These are phyloP conservation scores for Sternotherus odoratus DNA, from an alignment of 2,797 vertebrate species.

Conservation along the genomic window DNA sequence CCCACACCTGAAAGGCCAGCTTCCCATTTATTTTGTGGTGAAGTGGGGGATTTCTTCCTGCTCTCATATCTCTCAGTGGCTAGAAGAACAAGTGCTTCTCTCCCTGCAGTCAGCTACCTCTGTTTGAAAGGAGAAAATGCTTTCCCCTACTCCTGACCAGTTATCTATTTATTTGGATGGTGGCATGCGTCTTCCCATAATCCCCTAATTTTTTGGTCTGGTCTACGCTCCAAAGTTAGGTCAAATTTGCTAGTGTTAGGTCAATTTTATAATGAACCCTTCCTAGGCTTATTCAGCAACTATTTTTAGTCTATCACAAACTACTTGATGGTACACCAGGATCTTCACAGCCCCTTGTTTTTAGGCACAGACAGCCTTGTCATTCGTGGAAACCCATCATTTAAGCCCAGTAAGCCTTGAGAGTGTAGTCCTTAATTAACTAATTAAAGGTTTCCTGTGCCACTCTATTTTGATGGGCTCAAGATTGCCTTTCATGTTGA, in stretches of 20 bases:
- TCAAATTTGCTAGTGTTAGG: no score
- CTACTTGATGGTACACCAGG: background rate
- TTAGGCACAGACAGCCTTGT: background rate
- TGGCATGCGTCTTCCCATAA: background rate
- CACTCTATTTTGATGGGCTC: background rate
- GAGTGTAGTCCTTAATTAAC: background rate
- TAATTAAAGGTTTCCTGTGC: background rate
- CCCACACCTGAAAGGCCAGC: background rate
- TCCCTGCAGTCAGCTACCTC: background rate
- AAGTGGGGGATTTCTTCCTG: background rate
- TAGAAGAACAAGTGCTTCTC: rapidly evolving
- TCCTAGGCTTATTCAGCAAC: background rate
- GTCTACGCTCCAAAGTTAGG: no score
- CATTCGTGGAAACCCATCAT: background rate
- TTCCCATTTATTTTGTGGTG: background rate
- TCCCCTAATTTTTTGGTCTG: rapidly evolving
- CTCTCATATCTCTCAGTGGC: background rate
- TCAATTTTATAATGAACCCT: background rate
- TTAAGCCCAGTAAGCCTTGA: background rate
- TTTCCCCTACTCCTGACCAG: background rate
- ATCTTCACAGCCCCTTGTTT: background rate
- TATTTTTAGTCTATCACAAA: background rate
- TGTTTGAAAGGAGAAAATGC: background rate
- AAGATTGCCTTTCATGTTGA: background rate
- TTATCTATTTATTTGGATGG: background rate